These are phyloP conservation scores for Cheilosia soror DNA, from an alignment of 2,888 invertebrate species.

Conservation along the genomic window DNA sequence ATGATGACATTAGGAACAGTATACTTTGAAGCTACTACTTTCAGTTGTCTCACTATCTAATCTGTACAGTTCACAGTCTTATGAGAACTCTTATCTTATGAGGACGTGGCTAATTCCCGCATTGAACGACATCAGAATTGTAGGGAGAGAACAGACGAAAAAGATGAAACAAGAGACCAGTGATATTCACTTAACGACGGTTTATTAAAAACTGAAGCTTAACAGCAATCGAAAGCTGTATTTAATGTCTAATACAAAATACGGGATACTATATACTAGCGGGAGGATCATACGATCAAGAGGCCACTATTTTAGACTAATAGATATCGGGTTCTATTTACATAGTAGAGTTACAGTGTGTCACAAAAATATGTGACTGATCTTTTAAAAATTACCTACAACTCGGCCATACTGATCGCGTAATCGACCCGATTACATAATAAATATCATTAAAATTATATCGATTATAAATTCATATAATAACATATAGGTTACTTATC, in stretches of 20 bases:
- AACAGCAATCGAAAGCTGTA: conserved; percentile 1
- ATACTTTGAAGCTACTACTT: too few relatives aligned
- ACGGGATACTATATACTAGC: not conserved
- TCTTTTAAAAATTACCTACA: conserved; percentile 27
- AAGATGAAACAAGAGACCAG: not conserved
- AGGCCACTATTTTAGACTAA: not conserved
- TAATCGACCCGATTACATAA: conserved; percentile 43
- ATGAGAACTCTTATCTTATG: too few relatives aligned
- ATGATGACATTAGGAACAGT: too few relatives aligned
- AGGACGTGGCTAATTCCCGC: too few relatives aligned
- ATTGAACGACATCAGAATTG: not conserved
- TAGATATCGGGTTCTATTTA: conserved; percentile 1
- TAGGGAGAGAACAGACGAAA: not conserved
- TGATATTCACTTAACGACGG: not conserved
- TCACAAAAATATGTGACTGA: not conserved
- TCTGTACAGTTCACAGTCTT: too few relatives aligned
- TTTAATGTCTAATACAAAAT: not conserved
- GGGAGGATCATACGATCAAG: conserved; percentile 8
- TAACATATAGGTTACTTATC: not conserved
- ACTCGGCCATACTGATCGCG: conserved; percentile 40
- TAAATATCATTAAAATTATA: not conserved
- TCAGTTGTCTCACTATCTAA: too few relatives aligned
- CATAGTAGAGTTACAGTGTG: conserved; percentile 6
- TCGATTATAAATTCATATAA: conserved; percentile 24
- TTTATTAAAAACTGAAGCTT: not conserved